Conservation (phyloP, 2,888 invertebrate genomes). For the Danaus chrysippus region DNA sequence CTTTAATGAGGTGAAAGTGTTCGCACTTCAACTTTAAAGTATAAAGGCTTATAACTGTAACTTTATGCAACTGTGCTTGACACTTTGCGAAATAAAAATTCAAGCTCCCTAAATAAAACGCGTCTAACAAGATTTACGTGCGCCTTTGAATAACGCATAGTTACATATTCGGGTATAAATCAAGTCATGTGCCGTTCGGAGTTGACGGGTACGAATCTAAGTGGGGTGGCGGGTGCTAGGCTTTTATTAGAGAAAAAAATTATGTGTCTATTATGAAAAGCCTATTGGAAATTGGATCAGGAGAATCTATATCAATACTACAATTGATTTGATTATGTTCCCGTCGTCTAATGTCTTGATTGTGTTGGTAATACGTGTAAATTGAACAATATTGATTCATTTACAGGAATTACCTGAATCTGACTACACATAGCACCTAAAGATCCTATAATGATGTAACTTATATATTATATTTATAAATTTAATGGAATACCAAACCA, state of each 20-base stretch:
- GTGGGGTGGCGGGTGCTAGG: constrained; percentile 10
- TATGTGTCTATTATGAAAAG: too few species aligned
- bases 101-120: constrained; percentile 9
- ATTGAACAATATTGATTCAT: too few species aligned
- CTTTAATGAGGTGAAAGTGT: constrained; percentile 5
- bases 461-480: too few species aligned
- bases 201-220: constrained; percentile 49
- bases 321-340: too few species aligned
- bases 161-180: constrained; percentile 58
- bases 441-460: too few species aligned
- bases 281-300: too few species aligned
- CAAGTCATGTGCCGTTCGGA: constrained; percentile 41
- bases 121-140: constrained; percentile 18
- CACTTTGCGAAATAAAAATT: constrained; percentile 23
- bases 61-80: constrained; percentile 23
- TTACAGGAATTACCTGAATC: too few species aligned
- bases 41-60: constrained; percentile 15
- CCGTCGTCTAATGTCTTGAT: too few species aligned
- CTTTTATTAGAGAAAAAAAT: background rate
- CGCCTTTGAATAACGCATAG: constrained; percentile 51
- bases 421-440: too few species aligned
- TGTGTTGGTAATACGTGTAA: too few species aligned
- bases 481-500: too few species aligned
- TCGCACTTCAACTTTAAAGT: constrained; percentile 19
- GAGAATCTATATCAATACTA: too few species aligned